Evolutionary conservation across 2,797 vertebrate genomes (phyloP).

Genomic region (Sphenopsis melanotis): DNA sequence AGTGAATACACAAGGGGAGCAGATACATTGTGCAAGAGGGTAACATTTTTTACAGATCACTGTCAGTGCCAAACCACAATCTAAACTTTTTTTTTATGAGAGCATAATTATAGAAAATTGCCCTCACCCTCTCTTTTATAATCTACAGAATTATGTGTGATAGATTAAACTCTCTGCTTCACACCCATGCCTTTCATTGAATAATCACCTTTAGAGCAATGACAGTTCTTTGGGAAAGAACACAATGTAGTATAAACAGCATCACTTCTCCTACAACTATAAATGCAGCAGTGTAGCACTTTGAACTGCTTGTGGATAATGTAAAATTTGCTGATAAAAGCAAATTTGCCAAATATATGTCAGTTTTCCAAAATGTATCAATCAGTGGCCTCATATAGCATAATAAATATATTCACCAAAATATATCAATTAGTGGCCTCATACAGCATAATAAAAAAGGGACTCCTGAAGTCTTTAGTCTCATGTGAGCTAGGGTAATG

Average conservation of each 20-base stretch:
- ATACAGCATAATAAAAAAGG: neutral
- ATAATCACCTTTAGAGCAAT: neutral
- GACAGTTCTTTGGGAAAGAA: neutral
- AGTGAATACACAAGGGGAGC: neutral
- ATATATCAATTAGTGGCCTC: neutral
- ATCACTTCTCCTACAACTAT: neutral
- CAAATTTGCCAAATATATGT: neutral
- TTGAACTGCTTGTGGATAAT: neutral
- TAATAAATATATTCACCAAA: neutral
- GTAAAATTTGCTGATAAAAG: neutral
- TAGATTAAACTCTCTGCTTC: neutral
- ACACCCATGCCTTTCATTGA: neutral
- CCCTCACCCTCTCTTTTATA: rapidly evolving
- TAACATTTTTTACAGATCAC: neutral
- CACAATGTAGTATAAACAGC: neutral
- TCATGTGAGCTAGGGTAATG: neutral
- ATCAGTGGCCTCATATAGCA: neutral
- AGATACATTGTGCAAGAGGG: neutral
- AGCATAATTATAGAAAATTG: neutral
- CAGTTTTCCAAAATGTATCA: neutral
- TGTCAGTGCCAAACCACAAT: neutral
- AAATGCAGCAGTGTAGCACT: neutral
- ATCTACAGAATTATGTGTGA: neutral
- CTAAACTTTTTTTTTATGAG: neutral
- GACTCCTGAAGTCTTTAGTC: neutral